phyloP scores from a whole-genome alignment of 2,113 vertebrate species.

The Lycaon pictus region DNA sequence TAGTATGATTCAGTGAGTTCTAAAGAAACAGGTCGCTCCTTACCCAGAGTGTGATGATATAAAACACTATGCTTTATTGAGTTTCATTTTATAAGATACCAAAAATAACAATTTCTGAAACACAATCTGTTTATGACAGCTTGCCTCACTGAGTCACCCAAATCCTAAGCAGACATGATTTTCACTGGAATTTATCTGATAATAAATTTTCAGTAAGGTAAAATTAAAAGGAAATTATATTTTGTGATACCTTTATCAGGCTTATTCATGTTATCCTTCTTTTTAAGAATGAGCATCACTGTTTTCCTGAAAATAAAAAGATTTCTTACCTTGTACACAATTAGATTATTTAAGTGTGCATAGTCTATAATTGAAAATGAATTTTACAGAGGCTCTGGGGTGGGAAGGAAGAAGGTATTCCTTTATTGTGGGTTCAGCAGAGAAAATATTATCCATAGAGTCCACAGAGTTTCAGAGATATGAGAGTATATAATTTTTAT shows the following conservation, averaged over 20 bases:
- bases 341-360: background rate
- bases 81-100: background rate
- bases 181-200: constrained; percentile 44
- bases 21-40: background rate
- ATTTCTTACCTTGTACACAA: background rate
- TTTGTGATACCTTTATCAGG: background rate
- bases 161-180: background rate
- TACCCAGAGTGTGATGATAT: background rate
- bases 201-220: constrained; percentile 42
- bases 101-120: constrained; percentile 51
- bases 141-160: constrained; percentile 31
- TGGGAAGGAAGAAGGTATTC: background rate
- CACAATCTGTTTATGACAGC: constrained; percentile 25
- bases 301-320: background rate
- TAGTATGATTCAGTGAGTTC: background rate
- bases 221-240: constrained; percentile 61
- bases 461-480: background rate
- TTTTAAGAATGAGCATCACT: background rate
- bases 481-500: background rate
- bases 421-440: background rate
- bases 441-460: background rate
- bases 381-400: background rate
- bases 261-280: background rate
- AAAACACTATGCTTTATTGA: constrained; percentile 12
- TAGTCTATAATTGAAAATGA: background rate